Evolutionary conservation across 1,140 invertebrate genomes (phyloP).

Genomic region (Saccostrea glomerata): DNA sequence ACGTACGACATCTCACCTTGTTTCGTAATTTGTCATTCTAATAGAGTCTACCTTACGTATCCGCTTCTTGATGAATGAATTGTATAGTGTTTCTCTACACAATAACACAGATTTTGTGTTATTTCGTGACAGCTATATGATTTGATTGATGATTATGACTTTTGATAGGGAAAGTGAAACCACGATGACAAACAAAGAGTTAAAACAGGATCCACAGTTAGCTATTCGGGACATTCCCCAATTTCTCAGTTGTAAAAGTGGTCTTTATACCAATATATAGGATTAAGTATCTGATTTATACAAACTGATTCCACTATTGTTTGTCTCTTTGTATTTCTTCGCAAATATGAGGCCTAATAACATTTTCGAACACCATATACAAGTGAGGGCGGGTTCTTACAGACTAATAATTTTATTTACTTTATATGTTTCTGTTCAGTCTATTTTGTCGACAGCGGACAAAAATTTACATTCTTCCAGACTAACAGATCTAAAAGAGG

Average conservation of each 20-base stretch:
- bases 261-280: conserved; percentile 26
- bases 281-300: conserved; percentile 25
- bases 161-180: neutral
- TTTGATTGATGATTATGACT: conserved; percentile 36
- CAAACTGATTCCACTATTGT: conserved; percentile 6
- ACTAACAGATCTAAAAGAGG: neutral
- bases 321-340: neutral
- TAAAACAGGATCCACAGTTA: neutral
- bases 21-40: conserved; percentile 21
- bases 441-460: neutral
- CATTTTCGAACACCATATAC: neutral
- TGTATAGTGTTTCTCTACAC: conserved; percentile 2
- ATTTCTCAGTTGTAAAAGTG: neutral
- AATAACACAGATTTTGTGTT: conserved; percentile 28
- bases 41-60: neutral
- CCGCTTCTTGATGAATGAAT: conserved; percentile 35
- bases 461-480: neutral
- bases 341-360: neutral
- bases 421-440: neutral
- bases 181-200: neutral
- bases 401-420: neutral
- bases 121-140: conserved; percentile 10
- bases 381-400: neutral
- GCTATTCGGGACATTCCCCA: neutral
- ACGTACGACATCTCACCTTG: conserved; percentile 29